Evolutionary conservation across 2,797 vertebrate species (phyloP).

Genomic region (Phaenicophaeus curvirostris): DNA sequence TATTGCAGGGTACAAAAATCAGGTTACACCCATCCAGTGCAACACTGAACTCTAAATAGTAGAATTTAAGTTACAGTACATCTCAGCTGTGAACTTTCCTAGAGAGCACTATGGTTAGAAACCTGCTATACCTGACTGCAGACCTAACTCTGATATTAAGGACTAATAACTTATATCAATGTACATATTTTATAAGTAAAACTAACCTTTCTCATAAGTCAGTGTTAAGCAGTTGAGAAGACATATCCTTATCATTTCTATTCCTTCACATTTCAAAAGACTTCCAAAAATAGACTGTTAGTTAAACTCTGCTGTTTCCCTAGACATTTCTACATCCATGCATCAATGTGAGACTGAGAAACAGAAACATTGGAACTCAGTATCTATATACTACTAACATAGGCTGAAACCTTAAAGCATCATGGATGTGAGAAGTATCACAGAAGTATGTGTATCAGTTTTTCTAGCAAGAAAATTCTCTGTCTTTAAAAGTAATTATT

Average conservation of each 20-base stretch:
- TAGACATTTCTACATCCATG: background rate
- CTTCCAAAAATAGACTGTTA: background rate
- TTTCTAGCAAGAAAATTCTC: background rate
- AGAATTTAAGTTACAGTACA: background rate
- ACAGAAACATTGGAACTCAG: background rate
- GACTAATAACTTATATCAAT: background rate
- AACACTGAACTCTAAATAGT: background rate
- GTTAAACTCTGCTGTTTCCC: background rate
- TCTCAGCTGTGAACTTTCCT: background rate
- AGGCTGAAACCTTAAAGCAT: background rate
- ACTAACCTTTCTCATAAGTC: background rate
- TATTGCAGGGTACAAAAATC: background rate
- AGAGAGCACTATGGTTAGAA: background rate
- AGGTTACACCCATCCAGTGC: background rate
- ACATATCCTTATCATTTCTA: background rate
- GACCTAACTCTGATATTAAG: background rate
- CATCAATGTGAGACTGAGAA: background rate
- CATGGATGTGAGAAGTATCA: background rate
- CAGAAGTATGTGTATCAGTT: too few relatives aligned
- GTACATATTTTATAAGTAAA: too few relatives aligned
- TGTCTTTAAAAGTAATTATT: background rate
- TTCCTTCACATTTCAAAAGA: background rate
- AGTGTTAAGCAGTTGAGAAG: background rate
- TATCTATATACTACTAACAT: background rate
- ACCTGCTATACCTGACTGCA: background rate